Evolutionary conservation across 2,888 invertebrate species (phyloP).

Genomic region (Baccha elongata): DNA sequence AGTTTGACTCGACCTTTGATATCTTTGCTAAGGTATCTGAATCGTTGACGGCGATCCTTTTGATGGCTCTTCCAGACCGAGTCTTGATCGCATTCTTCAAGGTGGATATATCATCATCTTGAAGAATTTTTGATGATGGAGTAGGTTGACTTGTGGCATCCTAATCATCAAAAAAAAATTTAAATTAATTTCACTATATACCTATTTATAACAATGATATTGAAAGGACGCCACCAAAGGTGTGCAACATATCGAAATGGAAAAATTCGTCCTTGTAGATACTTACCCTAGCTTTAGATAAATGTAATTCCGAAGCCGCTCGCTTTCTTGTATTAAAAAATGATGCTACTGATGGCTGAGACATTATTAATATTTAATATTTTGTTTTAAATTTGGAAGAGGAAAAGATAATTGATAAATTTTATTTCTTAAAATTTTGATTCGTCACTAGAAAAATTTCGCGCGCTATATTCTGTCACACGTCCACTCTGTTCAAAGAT

Average conservation of each 20-base stretch:
- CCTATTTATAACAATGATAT: slow-evolving; percentile 37
- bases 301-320: slow-evolving; percentile 86
- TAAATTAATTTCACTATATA: slow-evolving; percentile 62
- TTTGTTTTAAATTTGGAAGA: not conserved
- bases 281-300: slow-evolving; percentile 84
- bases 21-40: slow-evolving; percentile 73
- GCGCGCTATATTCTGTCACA: slow-evolving; percentile 60
- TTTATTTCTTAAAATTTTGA: slow-evolving; percentile 18
- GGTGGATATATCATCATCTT: slow-evolving; percentile 76
- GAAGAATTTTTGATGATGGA: slow-evolving; percentile 56
- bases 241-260: slow-evolving; percentile 38
- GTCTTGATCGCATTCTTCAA: slow-evolving; percentile 77
- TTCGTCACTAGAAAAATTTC: slow-evolving; percentile 31
- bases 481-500: slow-evolving; percentile 76
- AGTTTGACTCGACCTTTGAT: slow-evolving; percentile 77
- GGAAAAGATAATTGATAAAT: not conserved
- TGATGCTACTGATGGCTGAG: slow-evolving; percentile 89
- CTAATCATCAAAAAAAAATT: slow-evolving; percentile 57
- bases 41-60: slow-evolving; percentile 77
- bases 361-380: slow-evolving; percentile 83
- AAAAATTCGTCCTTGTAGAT: slow-evolving; percentile 39
- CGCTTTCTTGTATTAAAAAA: slow-evolving; percentile 91
- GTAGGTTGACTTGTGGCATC: slow-evolving; percentile 40
- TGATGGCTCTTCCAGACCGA: slow-evolving; percentile 78
- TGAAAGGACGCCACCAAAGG: slow-evolving; percentile 1